Evolutionary conservation across 2,797 vertebrate species (phyloP).

Genomic region (Neomorphus geoffroyi): DNA sequence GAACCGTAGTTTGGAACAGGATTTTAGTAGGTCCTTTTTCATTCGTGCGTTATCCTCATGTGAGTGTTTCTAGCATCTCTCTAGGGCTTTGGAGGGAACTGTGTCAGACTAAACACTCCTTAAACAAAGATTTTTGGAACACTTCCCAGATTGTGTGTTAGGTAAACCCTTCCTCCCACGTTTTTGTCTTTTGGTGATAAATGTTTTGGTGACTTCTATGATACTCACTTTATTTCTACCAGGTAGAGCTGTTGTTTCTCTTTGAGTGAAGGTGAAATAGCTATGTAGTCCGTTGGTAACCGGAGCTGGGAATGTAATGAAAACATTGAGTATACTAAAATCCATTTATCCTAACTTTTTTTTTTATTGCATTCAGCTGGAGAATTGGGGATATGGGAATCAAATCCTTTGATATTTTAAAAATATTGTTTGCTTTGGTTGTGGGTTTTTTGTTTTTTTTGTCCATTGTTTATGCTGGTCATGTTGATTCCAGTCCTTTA

Average conservation of each 20-base stretch:
- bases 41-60: background rate
- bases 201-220: slow-evolving; percentile 24
- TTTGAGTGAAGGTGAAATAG: background rate
- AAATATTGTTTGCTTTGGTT: background rate
- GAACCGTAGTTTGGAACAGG: background rate
- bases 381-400: background rate
- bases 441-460: background rate
- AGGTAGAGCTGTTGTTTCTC: background rate
- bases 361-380: background rate
- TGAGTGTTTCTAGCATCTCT: background rate
- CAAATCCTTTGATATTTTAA: background rate
- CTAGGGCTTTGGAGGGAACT: slow-evolving; percentile 23
- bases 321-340: background rate
- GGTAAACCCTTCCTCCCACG: slow-evolving; percentile 9
- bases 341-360: background rate
- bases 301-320: background rate
- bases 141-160: slow-evolving; percentile 30
- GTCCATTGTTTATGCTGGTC: background rate
- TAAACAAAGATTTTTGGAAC: slow-evolving; percentile 52
- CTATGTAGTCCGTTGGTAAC: background rate
- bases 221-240: background rate
- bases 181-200: slow-evolving; percentile 42
- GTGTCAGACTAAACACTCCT: slow-evolving; percentile 59
- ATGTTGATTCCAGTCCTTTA: background rate
- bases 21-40: background rate